phyloP scores from a whole-genome alignment of 2,888 invertebrate genomes.

The Nipponacmea schrenckii region DNA sequence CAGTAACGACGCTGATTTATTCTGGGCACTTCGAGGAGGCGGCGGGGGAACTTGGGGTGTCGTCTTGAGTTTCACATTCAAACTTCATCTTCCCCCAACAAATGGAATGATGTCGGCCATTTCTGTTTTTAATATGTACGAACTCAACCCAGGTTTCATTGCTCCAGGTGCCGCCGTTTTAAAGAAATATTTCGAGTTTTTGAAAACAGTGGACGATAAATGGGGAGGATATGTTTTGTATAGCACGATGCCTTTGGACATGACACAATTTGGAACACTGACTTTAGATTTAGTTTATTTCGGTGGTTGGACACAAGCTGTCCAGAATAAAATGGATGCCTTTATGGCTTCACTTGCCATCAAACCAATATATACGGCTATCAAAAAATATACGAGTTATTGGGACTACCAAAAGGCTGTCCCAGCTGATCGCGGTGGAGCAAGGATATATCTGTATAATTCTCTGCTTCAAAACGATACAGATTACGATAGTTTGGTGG shows the following conservation, averaged over 20 bases:
- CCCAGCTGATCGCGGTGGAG: not conserved
- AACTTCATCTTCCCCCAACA: conserved; percentile 26
- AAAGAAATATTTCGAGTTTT: not conserved
- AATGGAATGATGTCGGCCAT: not conserved
- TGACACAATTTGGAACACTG: not conserved
- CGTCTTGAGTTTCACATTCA: conserved; percentile 32
- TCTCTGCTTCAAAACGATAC: not conserved
- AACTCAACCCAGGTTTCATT: no score
- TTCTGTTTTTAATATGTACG: conserved; percentile 1
- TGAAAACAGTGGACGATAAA: not conserved
- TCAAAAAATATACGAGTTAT: not conserved
- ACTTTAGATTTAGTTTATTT: not conserved
- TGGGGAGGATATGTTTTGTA: conserved; percentile 11
- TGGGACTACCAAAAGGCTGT: conserved; percentile 6
- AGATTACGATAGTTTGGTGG: not conserved
- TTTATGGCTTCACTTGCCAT: not conserved
- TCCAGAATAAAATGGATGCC: not conserved
- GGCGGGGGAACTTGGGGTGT: conserved; percentile 39
- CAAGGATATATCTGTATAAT: not conserved
- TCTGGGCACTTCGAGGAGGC: conserved; percentile 42
- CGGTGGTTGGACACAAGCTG: not conserved
- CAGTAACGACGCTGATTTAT: conserved; percentile 30
- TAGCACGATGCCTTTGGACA: not conserved
- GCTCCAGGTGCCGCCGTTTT: not conserved
- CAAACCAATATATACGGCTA: not conserved